These are phyloP conservation scores for Halocynthia aurantium DNA, from an alignment of 23 tunicate species.

Conservation along the genomic window DNA sequence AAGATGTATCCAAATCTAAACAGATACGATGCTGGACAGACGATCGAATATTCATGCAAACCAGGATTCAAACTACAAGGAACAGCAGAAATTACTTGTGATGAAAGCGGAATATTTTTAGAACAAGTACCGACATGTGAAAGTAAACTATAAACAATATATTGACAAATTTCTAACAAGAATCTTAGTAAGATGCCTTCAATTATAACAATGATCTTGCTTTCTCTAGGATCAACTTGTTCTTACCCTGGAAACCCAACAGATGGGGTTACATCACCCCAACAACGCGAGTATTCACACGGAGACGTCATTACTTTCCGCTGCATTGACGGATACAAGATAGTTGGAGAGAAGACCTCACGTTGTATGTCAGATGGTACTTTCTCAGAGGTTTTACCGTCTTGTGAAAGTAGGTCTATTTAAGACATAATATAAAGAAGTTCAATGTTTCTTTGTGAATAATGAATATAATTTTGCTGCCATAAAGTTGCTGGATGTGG, in stretches of 20 bases:
- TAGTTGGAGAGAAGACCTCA: constrained; percentile 8
- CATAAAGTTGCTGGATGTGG: too few species aligned
- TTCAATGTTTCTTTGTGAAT: background rate
- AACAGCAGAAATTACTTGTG: constrained; percentile 5
- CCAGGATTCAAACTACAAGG: constrained; percentile 25
- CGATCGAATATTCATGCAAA: constrained; percentile 9
- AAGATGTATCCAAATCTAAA: background rate
- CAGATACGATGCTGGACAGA: background rate
- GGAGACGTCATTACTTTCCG: constrained; percentile 12
- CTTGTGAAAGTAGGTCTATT: constrained; percentile 22
- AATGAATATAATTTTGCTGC: background rate
- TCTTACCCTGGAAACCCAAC: constrained; percentile 21
- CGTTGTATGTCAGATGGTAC: constrained; percentile 8
- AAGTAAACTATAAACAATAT: background rate
- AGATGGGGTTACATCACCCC: constrained; percentile 23
- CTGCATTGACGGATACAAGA: constrained; percentile 21
- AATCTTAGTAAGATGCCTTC: background rate
- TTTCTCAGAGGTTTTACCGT: constrained; percentile 19
- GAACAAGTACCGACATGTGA: constrained; percentile 19
- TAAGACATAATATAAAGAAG: background rate
- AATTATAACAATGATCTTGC: constrained; percentile 2
- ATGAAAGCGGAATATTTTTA: constrained; percentile 14
- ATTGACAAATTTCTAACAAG: background rate
- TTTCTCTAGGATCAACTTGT: constrained; percentile 1
- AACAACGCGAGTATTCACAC: background rate